A percentile compares a stretch with the other conserved stretches of the same genome.
Evolutionary conservation across 2,113 vertebrate genomes (phyloP).

Genomic region (Poeciliopsis retropinna): DNA sequence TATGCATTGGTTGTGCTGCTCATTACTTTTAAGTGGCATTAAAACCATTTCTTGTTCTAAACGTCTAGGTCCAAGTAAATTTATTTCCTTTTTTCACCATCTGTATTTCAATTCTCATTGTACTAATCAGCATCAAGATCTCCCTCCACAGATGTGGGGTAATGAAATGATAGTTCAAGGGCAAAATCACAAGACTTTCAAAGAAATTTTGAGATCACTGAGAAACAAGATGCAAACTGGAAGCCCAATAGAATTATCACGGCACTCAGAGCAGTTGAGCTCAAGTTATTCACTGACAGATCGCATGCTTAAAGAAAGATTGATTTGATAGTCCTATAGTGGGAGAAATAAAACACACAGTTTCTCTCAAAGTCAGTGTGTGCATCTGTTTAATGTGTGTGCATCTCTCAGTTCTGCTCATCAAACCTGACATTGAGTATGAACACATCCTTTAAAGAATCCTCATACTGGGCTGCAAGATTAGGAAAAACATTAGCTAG

Average conservation of each 20-base stretch:
- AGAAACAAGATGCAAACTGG: slow-evolving; percentile 37
- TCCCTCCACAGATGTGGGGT: slow-evolving; percentile 35
- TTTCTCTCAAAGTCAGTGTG: too few species aligned
- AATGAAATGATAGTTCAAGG: slow-evolving; percentile 49
- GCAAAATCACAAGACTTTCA: slow-evolving; percentile 47
- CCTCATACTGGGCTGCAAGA: too few species aligned
- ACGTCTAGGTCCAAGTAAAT: slow-evolving; percentile 17
- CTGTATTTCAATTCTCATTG: not conserved
- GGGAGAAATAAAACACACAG: too few species aligned
- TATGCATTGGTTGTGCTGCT: slow-evolving; percentile 60
- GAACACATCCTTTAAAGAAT: too few species aligned
- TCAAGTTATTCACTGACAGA: not conserved
- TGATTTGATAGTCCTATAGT: too few species aligned
- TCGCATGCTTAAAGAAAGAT: too few species aligned
- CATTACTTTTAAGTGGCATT: slow-evolving; percentile 55
- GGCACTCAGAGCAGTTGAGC: not conserved
- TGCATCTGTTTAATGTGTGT: too few species aligned
- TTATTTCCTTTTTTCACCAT: slow-evolving; percentile 8
- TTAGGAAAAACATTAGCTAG: too few species aligned
- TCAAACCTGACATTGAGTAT: too few species aligned
- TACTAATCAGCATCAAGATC: slow-evolving; percentile 50
- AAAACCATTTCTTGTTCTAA: slow-evolving; percentile 25
- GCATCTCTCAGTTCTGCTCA: too few species aligned
- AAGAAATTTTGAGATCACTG: slow-evolving; percentile 55
- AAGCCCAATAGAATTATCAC: slow-evolving; percentile 27